These are phyloP conservation scores for Synergus umbraculus DNA, from an alignment of 2,888 invertebrate species.

Conservation along the genomic window DNA sequence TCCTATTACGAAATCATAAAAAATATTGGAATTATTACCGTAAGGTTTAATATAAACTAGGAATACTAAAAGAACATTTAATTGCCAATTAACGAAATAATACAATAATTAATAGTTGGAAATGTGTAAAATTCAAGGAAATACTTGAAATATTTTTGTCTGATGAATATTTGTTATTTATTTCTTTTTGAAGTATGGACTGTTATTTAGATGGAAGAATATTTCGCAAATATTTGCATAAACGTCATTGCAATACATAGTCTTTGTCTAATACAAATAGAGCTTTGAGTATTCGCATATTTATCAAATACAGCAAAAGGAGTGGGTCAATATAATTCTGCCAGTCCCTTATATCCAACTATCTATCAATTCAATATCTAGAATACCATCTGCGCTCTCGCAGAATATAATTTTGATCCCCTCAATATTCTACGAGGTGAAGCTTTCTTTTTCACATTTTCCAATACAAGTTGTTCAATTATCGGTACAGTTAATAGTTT, in stretches of 20 bases:
- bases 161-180: no score
- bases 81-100: no score
- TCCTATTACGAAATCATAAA: background rate
- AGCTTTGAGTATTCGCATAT: background rate
- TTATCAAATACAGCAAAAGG: background rate
- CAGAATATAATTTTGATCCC: background rate
- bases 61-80: no score
- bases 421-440: background rate
- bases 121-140: no score
- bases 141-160: no score
- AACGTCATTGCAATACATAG: no score
- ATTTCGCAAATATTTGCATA: background rate
- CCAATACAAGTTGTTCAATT: no score
- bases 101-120: no score
- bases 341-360: background rate
- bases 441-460: background rate
- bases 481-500: no score
- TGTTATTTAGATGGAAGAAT: background rate
- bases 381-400: constrained; percentile 18
- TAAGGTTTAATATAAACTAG: background rate
- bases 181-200: background rate
- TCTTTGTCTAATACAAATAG: background rate
- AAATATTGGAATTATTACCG: background rate
- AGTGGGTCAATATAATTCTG: constrained; percentile 3
- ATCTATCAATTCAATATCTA: constrained; percentile 10